Conservation (phyloP, 2,113 vertebrate species). For the Fregata magnificens region DNA sequence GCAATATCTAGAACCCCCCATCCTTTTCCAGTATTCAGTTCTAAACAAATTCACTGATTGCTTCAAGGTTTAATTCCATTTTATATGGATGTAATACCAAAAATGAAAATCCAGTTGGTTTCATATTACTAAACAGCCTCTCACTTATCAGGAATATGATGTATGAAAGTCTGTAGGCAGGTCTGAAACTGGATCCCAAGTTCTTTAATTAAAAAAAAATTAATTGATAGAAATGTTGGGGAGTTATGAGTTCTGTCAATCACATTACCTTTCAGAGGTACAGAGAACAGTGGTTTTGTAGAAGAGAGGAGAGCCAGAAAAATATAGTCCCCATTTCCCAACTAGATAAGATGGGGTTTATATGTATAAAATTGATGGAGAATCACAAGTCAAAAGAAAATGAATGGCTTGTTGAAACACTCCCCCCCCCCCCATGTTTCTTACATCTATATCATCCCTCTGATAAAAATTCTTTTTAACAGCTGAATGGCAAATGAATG, state of each 20-base stretch:
- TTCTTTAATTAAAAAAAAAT: background rate
- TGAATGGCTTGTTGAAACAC: rapidly evolving
- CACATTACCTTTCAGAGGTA: background rate
- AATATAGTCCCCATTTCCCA: background rate
- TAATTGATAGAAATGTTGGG: background rate
- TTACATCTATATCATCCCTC: background rate
- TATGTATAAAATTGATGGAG: background rate
- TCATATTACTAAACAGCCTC: background rate
- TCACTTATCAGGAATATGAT: background rate
- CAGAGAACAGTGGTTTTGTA: background rate
- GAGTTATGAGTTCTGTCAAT: background rate
- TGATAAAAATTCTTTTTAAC: background rate
- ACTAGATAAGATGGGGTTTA: background rate
- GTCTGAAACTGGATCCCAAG: background rate
- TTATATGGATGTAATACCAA: background rate
- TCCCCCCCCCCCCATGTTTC: too few species aligned
- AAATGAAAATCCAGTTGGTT: background rate
- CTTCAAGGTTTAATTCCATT: background rate
- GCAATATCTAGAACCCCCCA: background rate
- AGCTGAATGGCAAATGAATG: background rate
- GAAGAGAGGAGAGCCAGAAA: background rate
- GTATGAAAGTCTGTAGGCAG: background rate
- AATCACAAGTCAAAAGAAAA: background rate
- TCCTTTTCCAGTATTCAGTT: background rate
- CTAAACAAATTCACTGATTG: background rate